Conservation (phyloP, 1,140 invertebrate genomes). For the Diachasma alloeum region DNA sequence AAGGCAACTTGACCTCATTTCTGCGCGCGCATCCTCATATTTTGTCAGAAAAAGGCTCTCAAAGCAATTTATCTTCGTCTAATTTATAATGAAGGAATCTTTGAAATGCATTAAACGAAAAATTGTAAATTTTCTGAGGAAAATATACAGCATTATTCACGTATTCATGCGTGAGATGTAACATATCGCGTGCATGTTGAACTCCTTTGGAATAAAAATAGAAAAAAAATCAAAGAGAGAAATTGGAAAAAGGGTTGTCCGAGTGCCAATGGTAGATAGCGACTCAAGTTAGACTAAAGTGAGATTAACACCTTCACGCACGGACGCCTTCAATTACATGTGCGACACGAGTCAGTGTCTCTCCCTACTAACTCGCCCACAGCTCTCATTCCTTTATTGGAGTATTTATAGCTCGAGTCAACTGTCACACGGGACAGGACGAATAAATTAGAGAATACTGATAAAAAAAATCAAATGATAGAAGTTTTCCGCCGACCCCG, state of each 20-base stretch:
- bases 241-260: constrained; percentile 22
- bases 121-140: too few relatives aligned
- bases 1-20: too few relatives aligned
- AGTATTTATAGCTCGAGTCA: not conserved
- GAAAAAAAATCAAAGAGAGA: not conserved
- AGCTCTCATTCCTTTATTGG: not conserved
- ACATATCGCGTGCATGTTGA: too few relatives aligned
- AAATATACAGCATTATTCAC: too few relatives aligned
- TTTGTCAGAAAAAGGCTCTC: too few relatives aligned
- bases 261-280: constrained; percentile 25
- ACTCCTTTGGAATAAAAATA: not conserved
- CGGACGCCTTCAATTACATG: constrained; percentile 35
- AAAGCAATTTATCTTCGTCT: not conserved
- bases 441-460: not conserved
- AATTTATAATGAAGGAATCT: too few relatives aligned
- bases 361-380: not conserved
- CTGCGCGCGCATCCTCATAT: too few relatives aligned
- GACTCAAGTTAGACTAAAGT: constrained; percentile 25
- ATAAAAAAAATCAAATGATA: not conserved
- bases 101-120: too few relatives aligned
- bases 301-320: constrained; percentile 38
- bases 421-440: not conserved
- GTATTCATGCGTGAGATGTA: too few relatives aligned
- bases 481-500: not conserved
- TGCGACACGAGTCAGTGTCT: not conserved